These are phyloP conservation scores for Percina caprodes DNA, from an alignment of 2,113 vertebrate genomes.

Conservation along the genomic window DNA sequence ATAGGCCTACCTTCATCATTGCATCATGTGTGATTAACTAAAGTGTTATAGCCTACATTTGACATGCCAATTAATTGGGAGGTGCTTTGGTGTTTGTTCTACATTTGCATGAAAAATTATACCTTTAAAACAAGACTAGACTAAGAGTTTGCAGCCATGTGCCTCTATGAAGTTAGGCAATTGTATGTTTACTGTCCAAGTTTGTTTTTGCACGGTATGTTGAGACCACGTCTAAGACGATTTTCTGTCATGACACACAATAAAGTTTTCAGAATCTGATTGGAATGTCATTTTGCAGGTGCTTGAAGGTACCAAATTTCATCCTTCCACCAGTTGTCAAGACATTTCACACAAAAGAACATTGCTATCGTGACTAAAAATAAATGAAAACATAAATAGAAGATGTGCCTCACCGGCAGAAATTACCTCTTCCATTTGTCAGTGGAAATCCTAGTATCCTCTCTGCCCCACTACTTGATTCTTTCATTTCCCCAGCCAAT, in stretches of 20 bases:
- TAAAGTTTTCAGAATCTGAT: too few relatives aligned
- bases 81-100: not conserved
- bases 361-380: conserved; percentile 14
- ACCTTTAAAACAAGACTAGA: not conserved
- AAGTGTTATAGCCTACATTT: too few relatives aligned
- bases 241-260: too few relatives aligned
- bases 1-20: not conserved
- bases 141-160: not conserved
- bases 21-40: not conserved
- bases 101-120: not conserved
- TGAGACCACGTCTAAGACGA: too few relatives aligned
- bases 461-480: conserved; percentile 43
- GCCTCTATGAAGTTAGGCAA: too few relatives aligned
- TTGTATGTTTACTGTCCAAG: too few relatives aligned
- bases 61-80: not conserved
- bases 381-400: conserved; percentile 16
- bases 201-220: too few relatives aligned
- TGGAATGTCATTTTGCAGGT: too few relatives aligned
- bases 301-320: not conserved
- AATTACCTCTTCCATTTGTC: conserved; percentile 47
- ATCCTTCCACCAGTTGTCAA: not conserved
- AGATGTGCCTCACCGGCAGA: conserved; percentile 14
- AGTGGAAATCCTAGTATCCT: conserved; percentile 42
- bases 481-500: conserved; percentile 51
- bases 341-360: not conserved